Conservation (phyloP, 2,797 vertebrate genomes). For the Anableps anableps region DNA sequence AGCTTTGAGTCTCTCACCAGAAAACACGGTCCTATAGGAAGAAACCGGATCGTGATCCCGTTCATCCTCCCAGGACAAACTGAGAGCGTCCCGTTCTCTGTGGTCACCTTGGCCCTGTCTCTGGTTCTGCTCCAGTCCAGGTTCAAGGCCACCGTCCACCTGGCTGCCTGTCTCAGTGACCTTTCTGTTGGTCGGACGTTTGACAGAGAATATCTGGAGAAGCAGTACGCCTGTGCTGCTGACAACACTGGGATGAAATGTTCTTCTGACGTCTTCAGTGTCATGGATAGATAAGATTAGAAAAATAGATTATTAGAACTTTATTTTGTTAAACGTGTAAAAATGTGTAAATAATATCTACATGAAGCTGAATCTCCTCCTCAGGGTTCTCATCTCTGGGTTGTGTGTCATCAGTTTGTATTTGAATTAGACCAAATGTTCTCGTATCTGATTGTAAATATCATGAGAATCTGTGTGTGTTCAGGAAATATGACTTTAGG, state of each 20-base stretch:
- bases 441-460: too few species aligned
- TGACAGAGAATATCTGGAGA: neutral
- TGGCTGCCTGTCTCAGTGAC: fast-evolving
- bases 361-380: too few species aligned
- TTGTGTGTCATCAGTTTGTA: too few species aligned
- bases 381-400: too few species aligned
- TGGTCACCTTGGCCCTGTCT: conserved; percentile 23
- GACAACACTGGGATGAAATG: neutral
- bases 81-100: neutral
- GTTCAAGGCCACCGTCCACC: neutral
- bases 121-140: conserved; percentile 9
- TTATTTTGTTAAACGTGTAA: too few species aligned
- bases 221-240: neutral
- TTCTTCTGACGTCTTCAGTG: fast-evolving
- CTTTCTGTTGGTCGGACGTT: fast-evolving
- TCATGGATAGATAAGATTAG: too few species aligned
- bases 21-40: neutral
- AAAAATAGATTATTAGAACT: too few species aligned
- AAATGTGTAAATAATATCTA: too few species aligned
- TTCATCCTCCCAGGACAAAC: neutral
- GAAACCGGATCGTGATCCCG: conserved; percentile 17
- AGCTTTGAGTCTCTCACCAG: fast-evolving
- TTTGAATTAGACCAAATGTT: too few species aligned
- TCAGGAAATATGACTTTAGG: too few species aligned
- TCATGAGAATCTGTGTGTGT: too few species aligned